Conservation (phyloP, 2,888 invertebrate genomes). For the Nasonia oneida region DNA sequence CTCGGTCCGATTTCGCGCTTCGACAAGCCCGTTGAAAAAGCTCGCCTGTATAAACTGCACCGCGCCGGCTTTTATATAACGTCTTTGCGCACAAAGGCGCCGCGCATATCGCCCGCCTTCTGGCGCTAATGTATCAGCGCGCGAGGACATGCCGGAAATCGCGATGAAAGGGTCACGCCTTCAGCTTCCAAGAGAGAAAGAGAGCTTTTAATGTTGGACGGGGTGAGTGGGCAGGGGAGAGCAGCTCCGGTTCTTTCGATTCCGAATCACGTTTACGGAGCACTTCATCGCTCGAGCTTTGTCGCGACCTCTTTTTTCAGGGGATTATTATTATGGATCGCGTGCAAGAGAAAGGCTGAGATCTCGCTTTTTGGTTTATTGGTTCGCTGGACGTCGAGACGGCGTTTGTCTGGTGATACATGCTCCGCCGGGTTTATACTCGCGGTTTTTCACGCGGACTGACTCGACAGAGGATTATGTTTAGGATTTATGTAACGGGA, state of each 20-base stretch:
- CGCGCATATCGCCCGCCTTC: conserved; percentile 21
- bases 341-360: not conserved
- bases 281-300: conserved; percentile 9
- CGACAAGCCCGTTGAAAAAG: conserved; percentile 61
- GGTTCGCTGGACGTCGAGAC: not conserved
- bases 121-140: conserved; percentile 37
- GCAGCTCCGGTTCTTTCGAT: conserved; percentile 47
- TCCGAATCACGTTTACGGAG: conserved; percentile 62
- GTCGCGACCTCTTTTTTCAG: not conserved
- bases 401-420: not conserved
- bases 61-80: conserved; percentile 4
- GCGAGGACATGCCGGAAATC: conserved; percentile 7
- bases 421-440: not conserved
- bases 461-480: not conserved
- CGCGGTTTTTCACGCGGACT: not conserved
- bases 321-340: conserved; percentile 4
- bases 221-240: not conserved
- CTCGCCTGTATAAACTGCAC: conserved; percentile 42
- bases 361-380: not conserved
- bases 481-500: not conserved
- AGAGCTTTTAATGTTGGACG: conserved; percentile 63
- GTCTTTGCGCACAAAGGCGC: conserved; percentile 11
- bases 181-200: conserved; percentile 28
- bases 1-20: conserved; percentile 69
- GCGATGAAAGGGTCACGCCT: conserved; percentile 49